Percentiles rank a stretch among this genome's conserved stretches.
These are phyloP conservation scores for Centropus bengalensis DNA, from an alignment of 2,113 vertebrate species.

Conservation along the genomic window DNA sequence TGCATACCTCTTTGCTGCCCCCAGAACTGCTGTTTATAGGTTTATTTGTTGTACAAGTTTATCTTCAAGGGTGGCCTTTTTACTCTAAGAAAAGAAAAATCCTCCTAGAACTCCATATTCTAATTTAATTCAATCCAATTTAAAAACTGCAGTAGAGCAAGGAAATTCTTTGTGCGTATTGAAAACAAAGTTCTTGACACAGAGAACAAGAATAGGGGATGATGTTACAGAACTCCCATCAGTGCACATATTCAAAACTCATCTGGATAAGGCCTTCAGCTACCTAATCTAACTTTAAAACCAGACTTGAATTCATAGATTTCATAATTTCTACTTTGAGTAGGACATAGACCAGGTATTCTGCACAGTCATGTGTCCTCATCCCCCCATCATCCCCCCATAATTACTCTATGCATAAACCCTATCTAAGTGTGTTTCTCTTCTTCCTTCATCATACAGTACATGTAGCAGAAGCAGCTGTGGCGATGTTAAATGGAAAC, in stretches of 20 bases:
- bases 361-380: neutral
- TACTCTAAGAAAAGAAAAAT: neutral
- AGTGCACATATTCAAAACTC: neutral
- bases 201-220: neutral
- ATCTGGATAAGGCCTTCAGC: neutral
- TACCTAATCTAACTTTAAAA: neutral
- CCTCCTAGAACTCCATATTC: neutral
- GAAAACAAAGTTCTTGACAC: neutral
- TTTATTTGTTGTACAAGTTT: neutral
- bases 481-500: neutral
- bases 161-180: neutral
- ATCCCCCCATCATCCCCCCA: too few relatives aligned
- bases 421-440: neutral
- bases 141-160: neutral
- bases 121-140: neutral
- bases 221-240: neutral
- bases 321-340: neutral
- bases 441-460: neutral
- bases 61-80: neutral
- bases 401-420: neutral
- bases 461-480: neutral
- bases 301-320: neutral
- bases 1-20: neutral
- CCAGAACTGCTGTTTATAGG: neutral
- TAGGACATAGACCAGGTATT: neutral